phyloP scores from a whole-genome alignment of 1,140 invertebrate species.

The Macrosteles quadrilineatus region DNA sequence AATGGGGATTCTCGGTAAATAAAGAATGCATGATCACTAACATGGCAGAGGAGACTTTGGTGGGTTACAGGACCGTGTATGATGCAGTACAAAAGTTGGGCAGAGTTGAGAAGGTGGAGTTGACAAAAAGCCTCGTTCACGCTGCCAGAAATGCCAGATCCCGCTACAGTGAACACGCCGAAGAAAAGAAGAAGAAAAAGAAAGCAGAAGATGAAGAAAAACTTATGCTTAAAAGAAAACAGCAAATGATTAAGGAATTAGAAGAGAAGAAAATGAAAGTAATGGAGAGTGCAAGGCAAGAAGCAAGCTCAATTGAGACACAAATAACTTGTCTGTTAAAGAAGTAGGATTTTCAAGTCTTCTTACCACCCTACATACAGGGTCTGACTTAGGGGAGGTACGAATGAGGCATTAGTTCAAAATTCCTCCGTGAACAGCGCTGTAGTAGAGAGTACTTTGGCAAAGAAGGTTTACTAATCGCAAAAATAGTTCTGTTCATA shows the following conservation, averaged over 20 bases:
- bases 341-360: too few species aligned
- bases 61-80: conserved; percentile 38
- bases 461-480: too few species aligned
- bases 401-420: too few species aligned
- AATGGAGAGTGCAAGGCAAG: conserved; percentile 45
- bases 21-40: conserved; percentile 40
- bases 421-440: too few species aligned
- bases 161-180: conserved; percentile 2
- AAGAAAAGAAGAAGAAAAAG: not conserved
- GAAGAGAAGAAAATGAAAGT: conserved; percentile 42
- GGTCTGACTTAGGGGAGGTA: too few species aligned
- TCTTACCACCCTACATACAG: too few species aligned
- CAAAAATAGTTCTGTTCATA: too few species aligned
- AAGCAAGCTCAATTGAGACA: conserved; percentile 29
- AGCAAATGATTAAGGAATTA: conserved; percentile 8
- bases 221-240: not conserved
- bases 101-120: conserved; percentile 20
- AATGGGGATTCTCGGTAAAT: conserved; percentile 41
- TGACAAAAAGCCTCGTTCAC: conserved; percentile 28
- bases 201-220: conserved; percentile 4
- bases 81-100: conserved; percentile 28
- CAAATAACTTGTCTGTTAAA: not conserved
- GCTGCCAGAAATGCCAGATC: conserved; percentile 28
- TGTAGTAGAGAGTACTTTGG: too few species aligned
- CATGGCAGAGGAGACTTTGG: conserved; percentile 36